Evolutionary conservation across 2,888 invertebrate genomes (phyloP), one percentile per base, ranked within the genome.

Genomic region (Dugesia japonica): DNA sequence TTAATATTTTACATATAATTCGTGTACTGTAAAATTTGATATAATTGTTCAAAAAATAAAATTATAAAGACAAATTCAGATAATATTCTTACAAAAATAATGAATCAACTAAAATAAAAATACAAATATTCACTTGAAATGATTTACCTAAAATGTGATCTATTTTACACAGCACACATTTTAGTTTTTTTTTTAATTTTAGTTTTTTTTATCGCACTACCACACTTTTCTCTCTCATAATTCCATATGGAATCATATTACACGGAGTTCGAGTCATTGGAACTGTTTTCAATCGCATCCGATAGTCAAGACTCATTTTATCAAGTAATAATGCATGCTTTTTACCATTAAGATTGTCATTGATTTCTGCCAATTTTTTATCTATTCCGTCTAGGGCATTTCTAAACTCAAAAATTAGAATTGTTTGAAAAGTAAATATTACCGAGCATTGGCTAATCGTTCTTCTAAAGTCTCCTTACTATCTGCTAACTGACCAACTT

Each of bases 101-200:
- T 56, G 23, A 56, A 56, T 56, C 56, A 56, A 56, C n/a, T 56
- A 23, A 56, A 56, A 56, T 56, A 56, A 56, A 56, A n/a, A 56
- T 56, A 4, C n/a, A 56, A 20, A 56, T 56, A 56, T 13, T n/a
- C 56, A n/a, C 17, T 56, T 23, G 17, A 23, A 23, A 56, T 56
- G 56, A 56, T 20, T 9, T 9, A 38, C 38, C 38, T 38, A 38
- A 38, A 13, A 38, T 38, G n/a, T 38, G 38, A 38, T 38, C 38
- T 38, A 56, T 9, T 23, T 31, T n/a, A 56, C 56, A 56, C 56
- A n/a, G 56, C 56, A 56, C 1, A 56, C 56, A n/a, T n/a, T 9
- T 13, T 13, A 38, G n/a, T n/a, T 56, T 4, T 23, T 20, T n/a
- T 13, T 31, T 13, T 7, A 4, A 13, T 31, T 31, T n/a, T n/a